A percentile compares a stretch with the other conserved stretches of the same genome.
phyloP scores from a whole-genome alignment of 2,888 invertebrate species.

The Sinhomidia bicolor region DNA sequence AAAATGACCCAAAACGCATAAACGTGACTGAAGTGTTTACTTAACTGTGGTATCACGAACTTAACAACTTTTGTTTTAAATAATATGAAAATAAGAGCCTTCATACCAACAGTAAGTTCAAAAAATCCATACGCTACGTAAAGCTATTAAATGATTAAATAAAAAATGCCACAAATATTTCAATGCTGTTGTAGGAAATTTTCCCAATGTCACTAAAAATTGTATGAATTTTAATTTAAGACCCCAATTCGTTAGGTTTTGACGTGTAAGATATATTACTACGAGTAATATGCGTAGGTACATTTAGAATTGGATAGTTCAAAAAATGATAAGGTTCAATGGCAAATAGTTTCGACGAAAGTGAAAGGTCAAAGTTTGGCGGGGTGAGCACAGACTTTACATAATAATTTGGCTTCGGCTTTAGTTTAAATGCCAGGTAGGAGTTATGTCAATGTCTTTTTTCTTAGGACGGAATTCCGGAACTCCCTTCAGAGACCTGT shows the following conservation, averaged over 20 bases:
- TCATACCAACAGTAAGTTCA: not conserved
- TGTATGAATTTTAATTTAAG: not conserved
- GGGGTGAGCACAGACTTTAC: no score
- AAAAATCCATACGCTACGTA: not conserved
- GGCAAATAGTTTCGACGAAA: constrained; percentile 55
- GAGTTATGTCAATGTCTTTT: not conserved
- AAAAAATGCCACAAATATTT: constrained; percentile 3
- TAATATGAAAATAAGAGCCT: not conserved
- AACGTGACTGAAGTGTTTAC: no score
- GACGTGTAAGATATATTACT: no score
- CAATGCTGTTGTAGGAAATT: no score
- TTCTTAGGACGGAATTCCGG: constrained; percentile 46
- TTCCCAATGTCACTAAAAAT: no score
- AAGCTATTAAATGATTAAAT: not conserved
- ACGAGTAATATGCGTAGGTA: not conserved
- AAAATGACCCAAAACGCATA: no score
- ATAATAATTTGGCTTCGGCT: no score
- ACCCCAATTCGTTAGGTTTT: no score
- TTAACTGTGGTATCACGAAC: no score
- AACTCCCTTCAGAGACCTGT: constrained; percentile 34
- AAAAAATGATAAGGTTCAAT: constrained; percentile 18
- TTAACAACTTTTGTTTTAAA: no score
- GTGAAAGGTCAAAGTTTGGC: constrained; percentile 63
- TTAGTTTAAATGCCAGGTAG: no score
- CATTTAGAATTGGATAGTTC: not conserved